Percentiles rank a stretch among this genome's conserved stretches.
phyloP scores from a whole-genome alignment of 2,113 vertebrate species.

The Cyanoderma ruficeps region DNA sequence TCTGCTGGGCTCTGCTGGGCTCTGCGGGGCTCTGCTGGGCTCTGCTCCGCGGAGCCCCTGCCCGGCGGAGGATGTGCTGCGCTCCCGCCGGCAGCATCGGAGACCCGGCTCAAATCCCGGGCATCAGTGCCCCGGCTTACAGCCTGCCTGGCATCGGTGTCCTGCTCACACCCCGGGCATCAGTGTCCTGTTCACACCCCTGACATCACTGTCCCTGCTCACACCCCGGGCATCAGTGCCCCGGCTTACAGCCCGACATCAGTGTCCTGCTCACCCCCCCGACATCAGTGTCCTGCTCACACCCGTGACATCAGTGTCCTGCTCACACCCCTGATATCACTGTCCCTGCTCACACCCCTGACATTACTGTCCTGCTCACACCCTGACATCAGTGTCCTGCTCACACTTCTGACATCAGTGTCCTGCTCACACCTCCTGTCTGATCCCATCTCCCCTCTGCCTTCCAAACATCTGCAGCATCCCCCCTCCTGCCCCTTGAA shows the following conservation, averaged over 20 bases:
- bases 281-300: not conserved
- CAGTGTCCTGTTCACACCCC: no score
- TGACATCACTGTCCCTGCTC: no score
- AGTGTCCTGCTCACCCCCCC: not conserved
- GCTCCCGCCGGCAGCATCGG: conserved; percentile 61
- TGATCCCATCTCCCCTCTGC: conserved; percentile 71
- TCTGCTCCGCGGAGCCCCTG: not conserved
- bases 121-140: no score
- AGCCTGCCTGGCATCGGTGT: no score
- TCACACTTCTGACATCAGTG: not conserved
- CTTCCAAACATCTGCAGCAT: conserved; percentile 73
- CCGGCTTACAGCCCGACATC: no score
- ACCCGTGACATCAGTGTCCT: no score
- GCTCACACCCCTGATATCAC: not conserved
- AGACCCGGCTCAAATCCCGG: not conserved
- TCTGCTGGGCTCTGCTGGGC: no score
- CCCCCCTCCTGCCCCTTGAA: not conserved
- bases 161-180: no score
- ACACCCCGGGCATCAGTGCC: no score
- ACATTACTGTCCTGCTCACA: not conserved
- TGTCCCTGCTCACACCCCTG: not conserved
- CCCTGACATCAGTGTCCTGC: not conserved
- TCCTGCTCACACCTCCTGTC: conserved; percentile 72
- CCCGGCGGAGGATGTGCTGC: not conserved
- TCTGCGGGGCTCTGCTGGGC: no score